Evolutionary conservation across 1,140 invertebrate genomes (phyloP).

Genomic region (Megathymus violae): DNA sequence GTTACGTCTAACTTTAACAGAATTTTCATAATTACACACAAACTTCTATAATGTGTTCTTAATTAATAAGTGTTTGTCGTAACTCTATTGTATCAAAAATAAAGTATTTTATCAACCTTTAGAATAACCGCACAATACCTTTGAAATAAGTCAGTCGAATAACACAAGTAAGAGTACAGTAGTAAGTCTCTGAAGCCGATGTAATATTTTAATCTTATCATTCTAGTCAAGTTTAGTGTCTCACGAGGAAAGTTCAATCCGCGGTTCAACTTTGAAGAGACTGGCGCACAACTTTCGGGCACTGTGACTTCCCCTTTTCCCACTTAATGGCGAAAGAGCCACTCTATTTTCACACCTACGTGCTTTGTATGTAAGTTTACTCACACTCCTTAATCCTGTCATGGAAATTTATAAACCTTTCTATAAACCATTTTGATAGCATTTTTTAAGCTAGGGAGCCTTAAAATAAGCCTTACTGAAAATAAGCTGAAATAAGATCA

Average conservation of each 20-base stretch:
- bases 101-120: slow-evolving; percentile 16
- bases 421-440: too few relatives aligned
- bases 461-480: too few relatives aligned
- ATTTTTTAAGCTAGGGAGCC: too few relatives aligned
- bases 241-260: slow-evolving; percentile 73
- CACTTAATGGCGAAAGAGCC: slow-evolving; percentile 15
- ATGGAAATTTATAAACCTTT: neutral
- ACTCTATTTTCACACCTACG: slow-evolving; percentile 3
- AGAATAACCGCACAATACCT: slow-evolving; percentile 38
- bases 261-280: slow-evolving; percentile 71
- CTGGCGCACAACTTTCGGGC: slow-evolving; percentile 40
- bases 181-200: slow-evolving; percentile 64
- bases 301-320: slow-evolving; percentile 27
- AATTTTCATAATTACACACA: too few relatives aligned
- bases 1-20: too few relatives aligned
- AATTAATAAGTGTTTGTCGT: neutral
- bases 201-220: slow-evolving; percentile 81
- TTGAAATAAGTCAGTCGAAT: slow-evolving; percentile 49
- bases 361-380: neutral
- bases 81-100: slow-evolving; percentile 10
- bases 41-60: too few relatives aligned
- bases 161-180: slow-evolving; percentile 41
- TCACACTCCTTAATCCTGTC: neutral
- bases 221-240: slow-evolving; percentile 74
- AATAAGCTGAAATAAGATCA: too few relatives aligned